A percentile compares a stretch with the other conserved stretches of the same genome.
Conservation (phyloP, 2,888 invertebrate species). For the Dicranocentrus wangi region DNA sequence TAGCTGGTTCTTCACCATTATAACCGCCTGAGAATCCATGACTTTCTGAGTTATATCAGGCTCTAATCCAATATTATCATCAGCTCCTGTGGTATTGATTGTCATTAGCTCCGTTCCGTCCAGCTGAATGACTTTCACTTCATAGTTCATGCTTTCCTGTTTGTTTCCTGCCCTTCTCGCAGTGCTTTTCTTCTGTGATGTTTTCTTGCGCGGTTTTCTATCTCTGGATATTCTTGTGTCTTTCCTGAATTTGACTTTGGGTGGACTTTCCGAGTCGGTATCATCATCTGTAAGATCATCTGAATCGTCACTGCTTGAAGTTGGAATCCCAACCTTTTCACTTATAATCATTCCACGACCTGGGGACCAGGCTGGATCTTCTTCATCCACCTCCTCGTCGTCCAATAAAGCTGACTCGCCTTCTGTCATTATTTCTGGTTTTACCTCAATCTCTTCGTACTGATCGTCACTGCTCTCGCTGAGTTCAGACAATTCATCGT, state of each 20-base stretch:
- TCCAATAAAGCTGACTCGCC: slow-evolving; percentile 8
- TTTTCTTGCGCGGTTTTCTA: not conserved
- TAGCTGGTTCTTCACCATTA: slow-evolving; percentile 59
- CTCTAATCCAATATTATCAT: slow-evolving; percentile 57
- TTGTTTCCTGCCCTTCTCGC: not conserved
- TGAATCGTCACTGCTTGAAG: slow-evolving; percentile 54
- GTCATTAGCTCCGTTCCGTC: slow-evolving; percentile 59
- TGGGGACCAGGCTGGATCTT: slow-evolving; percentile 63
- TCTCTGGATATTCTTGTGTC: slow-evolving; percentile 12
- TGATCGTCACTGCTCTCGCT: slow-evolving; percentile 51
- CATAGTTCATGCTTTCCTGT: slow-evolving; percentile 45
- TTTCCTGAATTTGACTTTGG: slow-evolving; percentile 41
- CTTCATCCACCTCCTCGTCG: slow-evolving; percentile 45
- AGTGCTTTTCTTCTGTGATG: not conserved
- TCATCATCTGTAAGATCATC: slow-evolving; percentile 40
- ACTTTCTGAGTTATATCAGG: slow-evolving; percentile 57
- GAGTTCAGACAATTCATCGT: slow-evolving; percentile 53
- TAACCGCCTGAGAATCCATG: slow-evolving; percentile 59
- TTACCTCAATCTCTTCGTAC: slow-evolving; percentile 55
- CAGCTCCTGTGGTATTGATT: slow-evolving; percentile 37
- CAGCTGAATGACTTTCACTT: slow-evolving; percentile 58
- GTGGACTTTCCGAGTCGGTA: slow-evolving; percentile 28
- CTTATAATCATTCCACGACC: slow-evolving; percentile 38
- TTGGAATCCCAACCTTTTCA: slow-evolving; percentile 43
- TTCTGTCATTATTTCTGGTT: slow-evolving; percentile 33